Percentiles rank a stretch among this genome's conserved stretches.
Conservation (phyloP, 35 echinoderm and acorn worm genomes). For the Eucidaris tribuloides region DNA sequence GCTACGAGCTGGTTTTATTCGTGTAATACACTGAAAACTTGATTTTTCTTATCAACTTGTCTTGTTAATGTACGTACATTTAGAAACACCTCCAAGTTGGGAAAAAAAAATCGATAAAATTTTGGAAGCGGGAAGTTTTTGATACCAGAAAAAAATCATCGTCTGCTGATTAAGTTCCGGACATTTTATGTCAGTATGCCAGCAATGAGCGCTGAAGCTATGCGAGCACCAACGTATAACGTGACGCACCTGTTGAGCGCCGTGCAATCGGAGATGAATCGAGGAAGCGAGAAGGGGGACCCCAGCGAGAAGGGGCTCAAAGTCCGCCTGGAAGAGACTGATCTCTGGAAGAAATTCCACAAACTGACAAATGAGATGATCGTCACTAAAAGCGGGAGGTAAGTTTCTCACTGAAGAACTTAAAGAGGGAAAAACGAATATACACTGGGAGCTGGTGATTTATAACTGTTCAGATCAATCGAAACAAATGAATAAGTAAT, state of each 20-base stretch:
- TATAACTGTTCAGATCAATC: neutral
- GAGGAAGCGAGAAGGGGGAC: slow-evolving; percentile 60
- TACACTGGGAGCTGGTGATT: too few species aligned
- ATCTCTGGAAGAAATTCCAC: slow-evolving; percentile 87
- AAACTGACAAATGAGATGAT: slow-evolving; percentile 99
- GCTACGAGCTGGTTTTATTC: neutral
- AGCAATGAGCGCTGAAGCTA: slow-evolving; percentile 38
- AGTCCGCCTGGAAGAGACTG: slow-evolving; percentile 65
- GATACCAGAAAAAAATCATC: neutral
- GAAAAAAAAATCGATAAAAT: neutral
- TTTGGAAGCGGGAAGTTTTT: neutral
- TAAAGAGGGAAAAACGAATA: neutral
- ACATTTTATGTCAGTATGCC: neutral
- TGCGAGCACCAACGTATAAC: slow-evolving; percentile 53
- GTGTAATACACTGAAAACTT: neutral
- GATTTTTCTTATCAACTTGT: neutral
- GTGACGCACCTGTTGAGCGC: slow-evolving; percentile 62
- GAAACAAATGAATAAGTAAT: neutral
- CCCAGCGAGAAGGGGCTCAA: slow-evolving; percentile 70
- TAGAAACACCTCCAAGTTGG: neutral
- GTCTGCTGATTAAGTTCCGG: neutral
- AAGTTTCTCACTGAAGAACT: neutral
- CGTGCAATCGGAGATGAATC: slow-evolving; percentile 61
- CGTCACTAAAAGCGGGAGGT: slow-evolving; percentile 96
- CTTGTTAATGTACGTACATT: neutral